Conservation (phyloP, 2,797 vertebrate species). For the Epinephelus malabaricus region DNA sequence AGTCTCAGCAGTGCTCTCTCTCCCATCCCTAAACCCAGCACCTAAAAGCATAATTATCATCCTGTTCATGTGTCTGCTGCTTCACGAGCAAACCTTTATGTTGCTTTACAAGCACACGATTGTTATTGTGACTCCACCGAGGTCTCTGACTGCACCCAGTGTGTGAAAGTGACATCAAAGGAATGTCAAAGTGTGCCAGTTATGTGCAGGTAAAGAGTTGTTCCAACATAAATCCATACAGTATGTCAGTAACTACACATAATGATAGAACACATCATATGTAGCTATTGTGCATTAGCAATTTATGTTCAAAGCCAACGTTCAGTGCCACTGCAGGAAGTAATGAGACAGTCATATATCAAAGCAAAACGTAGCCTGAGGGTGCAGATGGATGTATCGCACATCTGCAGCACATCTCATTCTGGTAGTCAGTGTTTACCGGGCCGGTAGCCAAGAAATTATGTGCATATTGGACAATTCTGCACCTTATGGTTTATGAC, state of each 20-base stretch:
- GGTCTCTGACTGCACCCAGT: not conserved
- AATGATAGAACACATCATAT: conserved; percentile 7
- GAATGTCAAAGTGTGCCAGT: conserved; percentile 16
- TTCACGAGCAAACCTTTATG: not conserved
- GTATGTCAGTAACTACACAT: conserved; percentile 4
- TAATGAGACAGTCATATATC: conserved; percentile 19
- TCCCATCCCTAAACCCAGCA: conserved; percentile 23
- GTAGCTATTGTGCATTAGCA: conserved; percentile 19
- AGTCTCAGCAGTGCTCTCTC: conserved; percentile 44
- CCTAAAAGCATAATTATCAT: conserved; percentile 1
- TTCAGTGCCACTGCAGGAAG: conserved; percentile 2
- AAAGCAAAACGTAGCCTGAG: conserved; percentile 16
- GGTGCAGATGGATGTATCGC: not conserved
- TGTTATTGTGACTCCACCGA: not conserved
- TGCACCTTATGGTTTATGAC: not conserved
- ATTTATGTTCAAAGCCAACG: conserved; percentile 33
- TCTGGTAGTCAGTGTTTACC: not conserved
- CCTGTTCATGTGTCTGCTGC: conserved; percentile 3
- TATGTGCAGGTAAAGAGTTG: not conserved
- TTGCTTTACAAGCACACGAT: not conserved
- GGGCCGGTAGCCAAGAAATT: not conserved
- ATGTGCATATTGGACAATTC: not conserved
- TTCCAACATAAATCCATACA: conserved; percentile 22
- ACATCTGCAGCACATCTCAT: conserved; percentile 16
- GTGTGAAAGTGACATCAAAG: conserved; percentile 10